A percentile compares a stretch with the other conserved stretches of the same genome.
Conservation (phyloP, 2,888 invertebrate species). For the Brenthis ino region DNA sequence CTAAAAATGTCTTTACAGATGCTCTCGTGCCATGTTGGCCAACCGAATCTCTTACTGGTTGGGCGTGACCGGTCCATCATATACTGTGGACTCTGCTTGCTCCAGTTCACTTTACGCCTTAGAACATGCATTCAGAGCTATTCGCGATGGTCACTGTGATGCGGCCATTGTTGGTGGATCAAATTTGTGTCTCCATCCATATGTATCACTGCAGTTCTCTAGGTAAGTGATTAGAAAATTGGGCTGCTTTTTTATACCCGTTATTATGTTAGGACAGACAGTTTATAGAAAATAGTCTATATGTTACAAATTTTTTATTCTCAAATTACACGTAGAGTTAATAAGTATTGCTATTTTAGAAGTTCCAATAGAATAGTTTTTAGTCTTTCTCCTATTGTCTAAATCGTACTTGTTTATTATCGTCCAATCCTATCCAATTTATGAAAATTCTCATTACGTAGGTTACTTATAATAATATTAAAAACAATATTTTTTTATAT, state of each 20-base stretch:
- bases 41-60: conserved; percentile 95
- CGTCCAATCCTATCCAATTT: not conserved
- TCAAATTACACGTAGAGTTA: too few relatives aligned
- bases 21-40: conserved; percentile 95
- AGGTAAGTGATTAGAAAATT: conserved; percentile 65
- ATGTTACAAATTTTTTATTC: too few relatives aligned
- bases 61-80: conserved; percentile 94
- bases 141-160: conserved; percentile 92
- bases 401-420: too few relatives aligned
- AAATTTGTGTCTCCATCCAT: conserved; percentile 93
- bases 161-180: conserved; percentile 94
- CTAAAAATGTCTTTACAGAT: conserved; percentile 71
- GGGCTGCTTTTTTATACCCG: too few relatives aligned
- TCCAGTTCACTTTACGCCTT: conserved; percentile 95
- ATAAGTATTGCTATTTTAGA: too few relatives aligned
- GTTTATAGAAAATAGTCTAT: too few relatives aligned
- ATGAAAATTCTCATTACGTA: not conserved
- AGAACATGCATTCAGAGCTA: conserved; percentile 89
- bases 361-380: too few relatives aligned
- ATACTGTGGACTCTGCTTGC: conserved; percentile 95
- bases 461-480: not conserved
- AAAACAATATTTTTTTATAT: conserved; percentile 32
- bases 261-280: too few relatives aligned
- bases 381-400: too few relatives aligned
- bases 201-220: conserved; percentile 93